Percentiles rank a stretch among this genome's conserved stretches.
Evolutionary conservation across 2,888 invertebrate species (phyloP).

Genomic region (Lithophane socia): DNA sequence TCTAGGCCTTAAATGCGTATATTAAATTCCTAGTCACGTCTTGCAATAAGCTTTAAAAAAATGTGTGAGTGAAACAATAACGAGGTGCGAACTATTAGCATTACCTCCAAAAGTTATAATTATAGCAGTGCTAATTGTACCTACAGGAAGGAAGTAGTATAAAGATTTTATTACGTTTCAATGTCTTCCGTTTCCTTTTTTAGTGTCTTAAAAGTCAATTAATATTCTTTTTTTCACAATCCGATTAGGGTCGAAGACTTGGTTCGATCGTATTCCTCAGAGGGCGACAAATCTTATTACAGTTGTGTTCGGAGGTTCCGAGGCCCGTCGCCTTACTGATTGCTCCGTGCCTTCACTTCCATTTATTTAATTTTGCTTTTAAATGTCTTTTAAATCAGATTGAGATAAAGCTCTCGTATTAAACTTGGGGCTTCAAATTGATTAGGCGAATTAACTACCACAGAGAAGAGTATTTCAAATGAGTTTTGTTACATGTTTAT

Average conservation of each 20-base stretch:
- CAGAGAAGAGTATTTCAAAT: neutral
- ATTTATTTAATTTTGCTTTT: constrained; percentile 64
- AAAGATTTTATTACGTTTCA: constrained; percentile 35
- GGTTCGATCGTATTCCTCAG: constrained; percentile 68
- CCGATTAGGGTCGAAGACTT: constrained; percentile 74
- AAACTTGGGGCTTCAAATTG: constrained; percentile 18
- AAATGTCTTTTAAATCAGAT: constrained; percentile 44
- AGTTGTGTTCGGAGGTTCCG: constrained; percentile 59
- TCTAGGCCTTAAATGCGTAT: constrained; percentile 37
- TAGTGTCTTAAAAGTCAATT: constrained; percentile 63
- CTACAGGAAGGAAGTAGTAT: constrained; percentile 52
- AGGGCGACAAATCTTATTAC: constrained; percentile 80
- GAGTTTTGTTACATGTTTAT: neutral
- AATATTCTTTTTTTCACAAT: constrained; percentile 73
- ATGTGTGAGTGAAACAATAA: constrained; percentile 27
- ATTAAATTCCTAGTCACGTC: constrained; percentile 36
- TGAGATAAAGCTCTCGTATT: constrained; percentile 20
- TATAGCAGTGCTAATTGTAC: constrained; percentile 34
- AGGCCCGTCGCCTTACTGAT: constrained; percentile 63
- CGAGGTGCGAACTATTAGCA: constrained; percentile 21
- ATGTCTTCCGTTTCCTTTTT: constrained; percentile 45
- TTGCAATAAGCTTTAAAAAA: constrained; percentile 25
- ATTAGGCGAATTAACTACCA: neutral
- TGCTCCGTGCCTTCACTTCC: constrained; percentile 64
- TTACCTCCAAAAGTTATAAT: constrained; percentile 42